A percentile compares a stretch with the other conserved stretches of the same genome.
Conservation (phyloP, 2,113 vertebrate species). For the Fukomys damarensis region DNA sequence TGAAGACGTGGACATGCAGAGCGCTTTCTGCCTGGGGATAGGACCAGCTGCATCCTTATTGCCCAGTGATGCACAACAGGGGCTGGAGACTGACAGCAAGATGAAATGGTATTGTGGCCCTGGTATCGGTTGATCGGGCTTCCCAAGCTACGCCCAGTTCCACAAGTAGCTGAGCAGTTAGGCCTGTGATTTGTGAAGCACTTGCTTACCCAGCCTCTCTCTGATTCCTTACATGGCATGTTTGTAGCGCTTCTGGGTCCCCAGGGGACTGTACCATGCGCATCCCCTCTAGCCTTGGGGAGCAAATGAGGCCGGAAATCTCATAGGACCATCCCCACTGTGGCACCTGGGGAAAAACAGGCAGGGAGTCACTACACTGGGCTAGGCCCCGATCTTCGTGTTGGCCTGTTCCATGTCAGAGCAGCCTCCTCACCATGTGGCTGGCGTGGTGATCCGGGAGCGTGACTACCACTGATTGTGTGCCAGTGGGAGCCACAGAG, state of each 20-base stretch:
- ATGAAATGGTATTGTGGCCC: accelerated
- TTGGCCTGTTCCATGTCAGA: accelerated
- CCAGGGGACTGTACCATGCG: accelerated
- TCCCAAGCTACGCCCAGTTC: neutral
- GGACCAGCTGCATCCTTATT: accelerated
- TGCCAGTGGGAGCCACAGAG: accelerated
- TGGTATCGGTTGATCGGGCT: accelerated
- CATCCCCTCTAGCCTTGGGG: accelerated
- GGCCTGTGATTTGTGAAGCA: accelerated
- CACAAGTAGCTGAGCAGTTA: no score
- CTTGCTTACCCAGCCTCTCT: neutral
- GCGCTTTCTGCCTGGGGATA: neutral
- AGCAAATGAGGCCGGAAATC: neutral
- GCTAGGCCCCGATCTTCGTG: neutral
- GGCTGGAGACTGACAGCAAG: neutral
- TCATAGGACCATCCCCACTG: neutral
- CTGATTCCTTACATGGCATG: neutral
- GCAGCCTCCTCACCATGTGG: accelerated
- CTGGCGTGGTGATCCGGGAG: accelerated
- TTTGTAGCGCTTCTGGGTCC: neutral
- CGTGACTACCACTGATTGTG: accelerated
- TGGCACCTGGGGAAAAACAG: accelerated
- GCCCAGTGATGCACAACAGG: accelerated
- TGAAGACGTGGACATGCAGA: accelerated
- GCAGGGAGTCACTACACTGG: no score